A percentile compares a stretch with the other conserved stretches of the same genome.
These are phyloP conservation scores for Meteorus sp. DNA, from an alignment of 1,140 invertebrate genomes.

Conservation along the genomic window DNA sequence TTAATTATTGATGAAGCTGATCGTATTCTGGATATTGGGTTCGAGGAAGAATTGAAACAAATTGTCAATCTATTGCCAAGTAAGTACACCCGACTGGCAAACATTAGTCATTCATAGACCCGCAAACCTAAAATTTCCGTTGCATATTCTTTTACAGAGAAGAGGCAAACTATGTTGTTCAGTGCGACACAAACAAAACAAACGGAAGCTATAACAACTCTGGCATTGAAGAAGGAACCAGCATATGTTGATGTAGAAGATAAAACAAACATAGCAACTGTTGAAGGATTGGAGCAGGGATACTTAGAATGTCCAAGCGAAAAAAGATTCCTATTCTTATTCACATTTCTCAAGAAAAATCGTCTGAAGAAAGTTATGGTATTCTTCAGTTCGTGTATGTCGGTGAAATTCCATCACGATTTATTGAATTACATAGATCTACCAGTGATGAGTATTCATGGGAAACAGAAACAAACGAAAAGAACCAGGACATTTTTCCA, in stretches of 20 bases:
- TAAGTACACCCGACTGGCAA: constrained; percentile 60
- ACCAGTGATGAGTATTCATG: constrained; percentile 96
- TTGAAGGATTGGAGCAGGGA: constrained; percentile 94
- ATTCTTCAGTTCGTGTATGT: constrained; percentile 98
- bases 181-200: constrained; percentile 96
- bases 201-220: constrained; percentile 85
- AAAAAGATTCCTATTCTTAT: constrained; percentile 95
- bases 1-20: constrained; percentile 99
- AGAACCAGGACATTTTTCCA: constrained; percentile 97
- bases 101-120: too few species aligned
- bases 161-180: constrained; percentile 97
- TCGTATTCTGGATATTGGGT: constrained; percentile 96
- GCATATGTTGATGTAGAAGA: constrained; percentile 95
- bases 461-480: constrained; percentile 97
- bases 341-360: constrained; percentile 98
- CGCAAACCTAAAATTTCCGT: too few species aligned
- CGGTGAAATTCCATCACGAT: constrained; percentile 97
- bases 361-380: constrained; percentile 98
- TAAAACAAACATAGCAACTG: constrained; percentile 84
- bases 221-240: constrained; percentile 94
- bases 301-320: constrained; percentile 94
- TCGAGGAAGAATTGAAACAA: constrained; percentile 98
- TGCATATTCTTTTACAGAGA: constrained; percentile 81
- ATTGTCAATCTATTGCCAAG: constrained; percentile 95
- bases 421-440: constrained; percentile 98